Evolutionary conservation across 1,140 invertebrate genomes (phyloP).

Genomic region (Trinorchestia longiramus): DNA sequence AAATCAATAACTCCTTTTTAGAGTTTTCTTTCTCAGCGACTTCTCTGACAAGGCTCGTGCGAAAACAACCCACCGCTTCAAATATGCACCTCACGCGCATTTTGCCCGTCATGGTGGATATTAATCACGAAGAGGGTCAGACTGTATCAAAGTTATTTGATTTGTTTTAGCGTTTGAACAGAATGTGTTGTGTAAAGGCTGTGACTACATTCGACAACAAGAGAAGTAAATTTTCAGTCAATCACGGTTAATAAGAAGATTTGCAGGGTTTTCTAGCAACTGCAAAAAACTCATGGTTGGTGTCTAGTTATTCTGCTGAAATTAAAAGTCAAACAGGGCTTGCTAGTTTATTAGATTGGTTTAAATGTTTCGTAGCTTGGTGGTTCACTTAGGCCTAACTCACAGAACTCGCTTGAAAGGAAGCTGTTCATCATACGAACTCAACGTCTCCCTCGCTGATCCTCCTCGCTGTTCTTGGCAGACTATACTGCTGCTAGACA

Average conservation of each 20-base stretch:
- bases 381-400: conserved; percentile 17
- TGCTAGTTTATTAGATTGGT: neutral
- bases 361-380: neutral
- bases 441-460: neutral
- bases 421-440: conserved; percentile 42
- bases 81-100: neutral
- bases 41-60: neutral
- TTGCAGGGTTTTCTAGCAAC: neutral
- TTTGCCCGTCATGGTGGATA: neutral
- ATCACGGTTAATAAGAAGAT: neutral
- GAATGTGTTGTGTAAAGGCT: neutral
- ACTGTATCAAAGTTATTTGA: no score
- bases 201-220: neutral
- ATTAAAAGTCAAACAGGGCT: neutral
- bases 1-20: neutral
- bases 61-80: neutral
- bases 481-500: conserved; percentile 15
- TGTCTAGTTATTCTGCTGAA: neutral
- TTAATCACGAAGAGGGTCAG: neutral
- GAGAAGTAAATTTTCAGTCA: neutral
- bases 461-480: neutral
- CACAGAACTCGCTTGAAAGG: neutral
- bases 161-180: no score
- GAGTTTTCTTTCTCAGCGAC: neutral
- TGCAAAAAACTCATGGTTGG: neutral